Evolutionary conservation across 2,888 invertebrate genomes (phyloP).

Genomic region (Omphaloscelis lunosa): DNA sequence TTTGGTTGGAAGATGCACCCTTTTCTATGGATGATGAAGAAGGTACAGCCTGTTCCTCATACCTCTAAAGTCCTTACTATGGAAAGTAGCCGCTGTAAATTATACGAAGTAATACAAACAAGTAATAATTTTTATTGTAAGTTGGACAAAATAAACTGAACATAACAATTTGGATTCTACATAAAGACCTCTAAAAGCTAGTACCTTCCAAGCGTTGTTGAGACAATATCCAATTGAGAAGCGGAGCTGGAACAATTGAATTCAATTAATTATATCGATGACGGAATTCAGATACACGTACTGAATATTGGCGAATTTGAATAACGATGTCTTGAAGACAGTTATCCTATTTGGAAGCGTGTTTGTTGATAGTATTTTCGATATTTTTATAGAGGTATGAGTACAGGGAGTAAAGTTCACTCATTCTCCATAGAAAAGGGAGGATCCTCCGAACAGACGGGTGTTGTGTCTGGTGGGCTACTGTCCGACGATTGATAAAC

Average conservation of each 20-base stretch:
- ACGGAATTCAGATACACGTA: conserved; percentile 9
- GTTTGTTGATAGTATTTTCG: background rate
- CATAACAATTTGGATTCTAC: background rate
- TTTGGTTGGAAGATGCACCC: background rate
- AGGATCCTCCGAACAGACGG: no score
- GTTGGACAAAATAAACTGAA: conserved; percentile 20
- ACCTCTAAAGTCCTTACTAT: background rate
- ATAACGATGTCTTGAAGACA: conserved; percentile 30
- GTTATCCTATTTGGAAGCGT: conserved; percentile 23
- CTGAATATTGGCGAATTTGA: conserved; percentile 33
- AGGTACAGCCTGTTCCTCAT: background rate
- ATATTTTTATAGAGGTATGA: background rate
- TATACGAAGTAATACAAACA: background rate
- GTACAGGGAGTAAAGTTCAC: no score
- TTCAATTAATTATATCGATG: conserved; percentile 45
- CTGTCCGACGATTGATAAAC: no score
- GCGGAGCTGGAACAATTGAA: conserved; percentile 26
- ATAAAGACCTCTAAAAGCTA: conserved; percentile 1
- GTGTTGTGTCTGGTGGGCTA: no score
- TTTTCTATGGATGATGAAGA: background rate
- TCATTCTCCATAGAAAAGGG: no score
- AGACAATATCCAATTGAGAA: conserved; percentile 41
- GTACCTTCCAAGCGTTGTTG: conserved; percentile 6
- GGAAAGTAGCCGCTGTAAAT: background rate
- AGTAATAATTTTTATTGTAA: background rate